Percentiles rank a stretch among this genome's conserved stretches.
These are phyloP conservation scores for Dysidea cf. avara DNA, from an alignment of 37 sponge, comb jelly and placozoan species.

Conservation along the genomic window DNA sequence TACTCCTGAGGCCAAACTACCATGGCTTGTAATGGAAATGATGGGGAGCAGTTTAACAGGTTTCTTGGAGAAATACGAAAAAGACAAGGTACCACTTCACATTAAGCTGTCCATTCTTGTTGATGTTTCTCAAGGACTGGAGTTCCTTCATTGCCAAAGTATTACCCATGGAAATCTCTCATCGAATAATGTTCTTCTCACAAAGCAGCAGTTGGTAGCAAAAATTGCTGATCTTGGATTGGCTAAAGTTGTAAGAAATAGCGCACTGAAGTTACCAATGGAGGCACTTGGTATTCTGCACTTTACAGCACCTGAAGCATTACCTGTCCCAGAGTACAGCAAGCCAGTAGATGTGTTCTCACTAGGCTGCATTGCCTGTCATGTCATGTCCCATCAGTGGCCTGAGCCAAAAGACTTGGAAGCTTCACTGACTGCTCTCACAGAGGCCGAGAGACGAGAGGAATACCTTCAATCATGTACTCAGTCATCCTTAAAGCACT, in stretches of 20 bases:
- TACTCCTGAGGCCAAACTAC: slow-evolving; percentile 1
- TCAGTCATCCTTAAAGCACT: too few species aligned
- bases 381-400: too few species aligned
- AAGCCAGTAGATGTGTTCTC: too few species aligned
- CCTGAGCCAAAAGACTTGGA: too few species aligned
- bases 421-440: too few species aligned
- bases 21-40: slow-evolving; percentile 38
- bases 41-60: slow-evolving; percentile 4
- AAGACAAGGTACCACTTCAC: background rate
- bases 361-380: too few species aligned
- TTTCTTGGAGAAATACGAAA: slow-evolving; percentile 13
- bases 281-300: too few species aligned
- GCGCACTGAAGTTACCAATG: too few species aligned
- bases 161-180: slow-evolving; percentile 46
- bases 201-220: slow-evolving; percentile 17
- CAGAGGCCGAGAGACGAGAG: too few species aligned
- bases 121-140: slow-evolving; percentile 22
- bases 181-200: slow-evolving; percentile 45
- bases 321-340: too few species aligned
- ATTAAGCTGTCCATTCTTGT: slow-evolving; percentile 24
- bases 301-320: too few species aligned
- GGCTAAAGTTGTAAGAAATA: slow-evolving; percentile 7
- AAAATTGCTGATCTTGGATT: slow-evolving; percentile 47
- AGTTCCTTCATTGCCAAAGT: slow-evolving; percentile 25
- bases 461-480: too few species aligned